Conservation (phyloP, 1,140 invertebrate genomes). For the Drosophila azteca region DNA sequence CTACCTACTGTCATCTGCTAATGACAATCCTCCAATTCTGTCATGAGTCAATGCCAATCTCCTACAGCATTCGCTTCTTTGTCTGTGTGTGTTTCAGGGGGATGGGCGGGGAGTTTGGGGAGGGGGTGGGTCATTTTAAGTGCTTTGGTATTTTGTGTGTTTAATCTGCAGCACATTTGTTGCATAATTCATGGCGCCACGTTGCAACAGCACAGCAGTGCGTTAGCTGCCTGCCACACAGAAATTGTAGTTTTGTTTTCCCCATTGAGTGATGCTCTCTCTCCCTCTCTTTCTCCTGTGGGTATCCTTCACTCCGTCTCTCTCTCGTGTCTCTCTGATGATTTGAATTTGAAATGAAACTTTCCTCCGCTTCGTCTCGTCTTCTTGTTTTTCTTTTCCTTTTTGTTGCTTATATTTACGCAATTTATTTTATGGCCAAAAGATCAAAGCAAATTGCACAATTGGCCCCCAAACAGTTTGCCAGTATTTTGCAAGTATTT, state of each 20-base stretch:
- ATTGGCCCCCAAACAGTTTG: slow-evolving; percentile 50
- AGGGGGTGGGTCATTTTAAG: slow-evolving; percentile 52
- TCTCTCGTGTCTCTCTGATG: slow-evolving; percentile 32
- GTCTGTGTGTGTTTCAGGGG: too few species aligned
- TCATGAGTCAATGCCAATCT: too few species aligned
- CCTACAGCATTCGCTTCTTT: neutral
- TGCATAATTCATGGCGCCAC: slow-evolving; percentile 75
- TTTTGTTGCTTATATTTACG: slow-evolving; percentile 64
- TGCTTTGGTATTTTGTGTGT: slow-evolving; percentile 75
- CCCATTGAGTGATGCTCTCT: slow-evolving; percentile 47
- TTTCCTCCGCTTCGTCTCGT: slow-evolving; percentile 8
- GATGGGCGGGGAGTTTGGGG: slow-evolving; percentile 57
- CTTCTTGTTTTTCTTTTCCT: slow-evolving; percentile 24
- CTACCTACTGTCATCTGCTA: slow-evolving; percentile 17
- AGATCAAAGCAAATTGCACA: slow-evolving; percentile 73
- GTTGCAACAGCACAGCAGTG: slow-evolving; percentile 51
- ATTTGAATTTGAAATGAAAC: slow-evolving; percentile 69
- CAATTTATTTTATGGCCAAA: slow-evolving; percentile 70
- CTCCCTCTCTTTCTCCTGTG: neutral
- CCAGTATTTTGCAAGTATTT: slow-evolving; percentile 4
- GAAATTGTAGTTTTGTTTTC: slow-evolving; percentile 35
- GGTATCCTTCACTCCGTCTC: too few species aligned
- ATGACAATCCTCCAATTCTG: slow-evolving; percentile 28
- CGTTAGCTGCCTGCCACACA: slow-evolving; percentile 24
- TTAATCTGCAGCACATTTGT: slow-evolving; percentile 75